Conservation (phyloP, 2,888 invertebrate species). For the Papilio elwesi region DNA sequence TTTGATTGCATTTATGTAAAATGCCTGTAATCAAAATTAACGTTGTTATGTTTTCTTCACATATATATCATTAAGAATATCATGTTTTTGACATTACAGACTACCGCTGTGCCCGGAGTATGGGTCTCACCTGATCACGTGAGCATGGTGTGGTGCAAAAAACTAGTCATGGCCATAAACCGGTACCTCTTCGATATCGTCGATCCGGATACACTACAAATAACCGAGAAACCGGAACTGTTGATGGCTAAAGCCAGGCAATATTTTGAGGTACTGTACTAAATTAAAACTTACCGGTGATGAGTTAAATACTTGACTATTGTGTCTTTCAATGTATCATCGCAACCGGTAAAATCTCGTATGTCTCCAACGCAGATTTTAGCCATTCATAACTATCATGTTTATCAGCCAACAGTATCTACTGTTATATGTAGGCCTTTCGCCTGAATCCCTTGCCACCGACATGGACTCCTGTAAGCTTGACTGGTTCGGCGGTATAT, state of each 20-base stretch:
- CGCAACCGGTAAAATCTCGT: background rate
- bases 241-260: constrained; percentile 60
- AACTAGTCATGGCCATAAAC: constrained; percentile 91
- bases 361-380: no score
- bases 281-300: background rate
- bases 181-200: constrained; percentile 92
- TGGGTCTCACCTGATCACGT: constrained; percentile 96
- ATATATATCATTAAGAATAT: no score
- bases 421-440: background rate
- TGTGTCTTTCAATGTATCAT: background rate
- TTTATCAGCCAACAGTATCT: background rate
- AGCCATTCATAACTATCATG: constrained; percentile 8
- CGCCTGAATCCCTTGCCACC: no score
- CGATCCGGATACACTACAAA: constrained; percentile 77
- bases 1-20: no score
- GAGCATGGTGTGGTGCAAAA: constrained; percentile 97
- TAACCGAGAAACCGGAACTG: constrained; percentile 56
- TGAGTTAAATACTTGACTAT: background rate
- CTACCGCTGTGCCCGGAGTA: constrained; percentile 90
- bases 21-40: no score
- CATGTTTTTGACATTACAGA: constrained; percentile 83
- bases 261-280: constrained; percentile 68
- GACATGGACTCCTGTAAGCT: no score
- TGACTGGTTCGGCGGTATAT: no score
- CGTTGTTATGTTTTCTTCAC: no score